Base-by-base conservation (phyloP, 2,797 vertebrate species). In the Sebastes oblongus region DNA sequence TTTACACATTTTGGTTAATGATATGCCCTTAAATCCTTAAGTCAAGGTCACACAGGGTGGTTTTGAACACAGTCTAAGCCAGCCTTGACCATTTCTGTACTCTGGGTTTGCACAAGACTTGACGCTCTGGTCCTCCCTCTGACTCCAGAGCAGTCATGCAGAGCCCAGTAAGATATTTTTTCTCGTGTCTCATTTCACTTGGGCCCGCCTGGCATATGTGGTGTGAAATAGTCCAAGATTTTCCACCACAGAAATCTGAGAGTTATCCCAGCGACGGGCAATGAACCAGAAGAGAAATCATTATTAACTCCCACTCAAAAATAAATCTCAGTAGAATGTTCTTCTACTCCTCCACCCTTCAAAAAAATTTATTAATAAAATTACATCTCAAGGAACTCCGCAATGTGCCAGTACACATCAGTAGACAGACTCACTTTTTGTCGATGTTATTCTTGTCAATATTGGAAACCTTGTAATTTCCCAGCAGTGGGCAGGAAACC, bases 61-160 rank as follows among this genome's bases (percentile, higher is more conserved):
- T 76, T 82, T 20, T 78, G 56, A 59, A 76, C 75, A 65, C 8
- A 65, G 46, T 70, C 54, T 70, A 13, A 73, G 64, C 29, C 22
- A 77, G 61, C 85, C 22, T 68, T 64, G 22, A 64, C 20, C 22
- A 16, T 75, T 80, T 82, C 65, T 75, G 3, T 61, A 22, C 29
- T 72, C 18, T 25, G 67, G 74, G 59, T 72, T 75, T 39, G 10
- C 58, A 11, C 39, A 36, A 80, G 50, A 79, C 62, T 60, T 78
- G 71, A 86, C 65, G 76, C 59, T 62, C 18, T 56, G 34, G 52
- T 82, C 65, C 56, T 80, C 58, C 50, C 62, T 46, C 64, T 80
- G 22, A 85, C 67, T 89, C 65, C 39, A 52, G 67, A 69, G 78
- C 82, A 66, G 56, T 69, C 80, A 76, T 66, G 80, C 76, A 77